Evolutionary conservation across 1,140 invertebrate genomes (phyloP).

Genomic region (Drosophila leontia): DNA sequence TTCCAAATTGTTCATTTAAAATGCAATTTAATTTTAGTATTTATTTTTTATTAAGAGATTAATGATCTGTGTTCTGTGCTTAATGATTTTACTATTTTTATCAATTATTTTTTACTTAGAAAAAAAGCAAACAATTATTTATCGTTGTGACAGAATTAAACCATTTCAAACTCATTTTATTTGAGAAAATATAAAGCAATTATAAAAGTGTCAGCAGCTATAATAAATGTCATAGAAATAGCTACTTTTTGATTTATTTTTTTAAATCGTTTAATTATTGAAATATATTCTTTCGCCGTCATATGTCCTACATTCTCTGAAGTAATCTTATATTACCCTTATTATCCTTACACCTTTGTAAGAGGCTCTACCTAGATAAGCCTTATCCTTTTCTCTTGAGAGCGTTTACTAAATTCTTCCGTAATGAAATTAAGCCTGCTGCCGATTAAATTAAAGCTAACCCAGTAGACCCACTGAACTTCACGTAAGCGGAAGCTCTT

Average conservation of each 20-base stretch:
- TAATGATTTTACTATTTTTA: background rate
- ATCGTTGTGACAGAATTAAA: background rate
- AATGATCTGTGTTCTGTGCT: no score
- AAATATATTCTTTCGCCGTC: background rate
- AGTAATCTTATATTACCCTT: background rate
- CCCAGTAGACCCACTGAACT: background rate
- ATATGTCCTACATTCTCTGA: background rate
- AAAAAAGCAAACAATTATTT: background rate
- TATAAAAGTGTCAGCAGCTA: background rate
- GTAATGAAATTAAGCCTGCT: constrained; percentile 1
- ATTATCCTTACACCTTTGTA: background rate
- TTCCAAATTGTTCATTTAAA: background rate
- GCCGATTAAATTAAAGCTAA: constrained; percentile 6
- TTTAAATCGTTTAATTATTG: background rate
- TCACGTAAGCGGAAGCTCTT: background rate
- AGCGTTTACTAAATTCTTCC: background rate
- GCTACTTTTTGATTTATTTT: background rate
- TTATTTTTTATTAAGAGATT: no score
- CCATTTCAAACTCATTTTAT: background rate
- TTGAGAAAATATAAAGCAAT: background rate
- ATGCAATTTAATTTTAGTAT: background rate
- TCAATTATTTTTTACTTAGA: background rate
- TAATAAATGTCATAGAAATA: background rate
- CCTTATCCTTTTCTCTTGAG: background rate
- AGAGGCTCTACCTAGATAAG: background rate